Percentiles rank a stretch among this genome's conserved stretches.
These are phyloP conservation scores for Pyrocephalus nanus DNA, from an alignment of 2,797 vertebrate species.

Conservation along the genomic window DNA sequence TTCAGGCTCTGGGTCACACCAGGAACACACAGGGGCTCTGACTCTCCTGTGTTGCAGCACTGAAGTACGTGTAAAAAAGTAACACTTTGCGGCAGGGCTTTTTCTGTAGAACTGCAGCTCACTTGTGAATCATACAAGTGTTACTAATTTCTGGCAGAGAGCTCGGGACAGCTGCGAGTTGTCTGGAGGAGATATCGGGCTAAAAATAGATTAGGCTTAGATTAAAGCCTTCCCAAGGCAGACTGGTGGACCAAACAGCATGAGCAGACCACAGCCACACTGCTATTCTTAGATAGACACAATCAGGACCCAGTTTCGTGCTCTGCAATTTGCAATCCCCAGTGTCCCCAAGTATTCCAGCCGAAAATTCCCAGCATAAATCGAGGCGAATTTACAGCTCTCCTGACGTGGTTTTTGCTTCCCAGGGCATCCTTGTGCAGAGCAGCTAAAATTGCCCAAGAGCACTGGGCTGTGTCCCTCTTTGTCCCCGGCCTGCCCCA, in stretches of 20 bases:
- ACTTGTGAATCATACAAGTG: conserved; percentile 52
- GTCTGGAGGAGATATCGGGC: conserved; percentile 68
- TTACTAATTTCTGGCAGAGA: conserved; percentile 61
- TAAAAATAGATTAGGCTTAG: conserved; percentile 68
- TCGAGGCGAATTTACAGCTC: conserved; percentile 39
- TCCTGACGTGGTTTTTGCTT: conserved; percentile 43
- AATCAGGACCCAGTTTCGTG: conserved; percentile 12
- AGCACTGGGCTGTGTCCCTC: conserved; percentile 17
- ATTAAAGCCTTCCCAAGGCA: conserved; percentile 67
- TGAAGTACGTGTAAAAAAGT: background rate
- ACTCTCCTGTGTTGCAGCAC: background rate
- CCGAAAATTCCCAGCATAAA: conserved; percentile 54
- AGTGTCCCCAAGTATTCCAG: background rate
- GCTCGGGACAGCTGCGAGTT: conserved; percentile 50
- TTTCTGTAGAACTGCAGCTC: background rate
- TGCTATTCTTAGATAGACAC: conserved; percentile 63
- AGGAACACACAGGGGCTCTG: background rate
- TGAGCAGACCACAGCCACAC: conserved; percentile 19
- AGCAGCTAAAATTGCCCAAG: conserved; percentile 40
- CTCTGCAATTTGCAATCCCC: conserved; percentile 29
- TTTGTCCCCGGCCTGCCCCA: conserved; percentile 46
- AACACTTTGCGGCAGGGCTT: background rate
- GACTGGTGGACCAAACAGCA: conserved; percentile 30
- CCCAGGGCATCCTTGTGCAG: conserved; percentile 30
- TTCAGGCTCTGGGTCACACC: background rate